Conservation (phyloP, 2,113 vertebrate species). For the Nettapus auritus region DNA sequence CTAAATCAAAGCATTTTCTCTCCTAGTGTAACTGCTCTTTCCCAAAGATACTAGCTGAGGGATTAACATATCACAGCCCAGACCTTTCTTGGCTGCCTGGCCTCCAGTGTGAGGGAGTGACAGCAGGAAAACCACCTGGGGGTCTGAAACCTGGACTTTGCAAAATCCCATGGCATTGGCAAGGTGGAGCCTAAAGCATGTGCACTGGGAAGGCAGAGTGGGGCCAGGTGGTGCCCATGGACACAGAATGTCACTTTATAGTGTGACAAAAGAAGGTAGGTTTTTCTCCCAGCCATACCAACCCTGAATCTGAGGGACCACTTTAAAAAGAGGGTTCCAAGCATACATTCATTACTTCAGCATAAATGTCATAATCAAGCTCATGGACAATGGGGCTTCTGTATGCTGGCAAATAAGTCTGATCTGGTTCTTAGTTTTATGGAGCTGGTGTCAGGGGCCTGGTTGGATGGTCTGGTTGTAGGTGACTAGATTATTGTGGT, state of each 20-base stretch:
- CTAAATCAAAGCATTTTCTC: neutral
- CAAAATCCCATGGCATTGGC: neutral
- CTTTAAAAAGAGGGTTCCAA: neutral
- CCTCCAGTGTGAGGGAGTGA: neutral
- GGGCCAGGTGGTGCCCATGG: neutral
- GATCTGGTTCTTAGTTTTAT: neutral
- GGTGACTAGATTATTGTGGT: neutral
- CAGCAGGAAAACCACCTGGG: neutral
- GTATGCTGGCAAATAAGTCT: neutral
- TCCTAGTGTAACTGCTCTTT: neutral
- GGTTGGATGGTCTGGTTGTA: neutral
- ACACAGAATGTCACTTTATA: neutral
- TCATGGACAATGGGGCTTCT: neutral
- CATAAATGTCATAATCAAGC: neutral
- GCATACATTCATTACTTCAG: neutral
- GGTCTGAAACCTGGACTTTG: neutral
- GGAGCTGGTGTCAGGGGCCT: neutral
- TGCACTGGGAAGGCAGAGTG: neutral
- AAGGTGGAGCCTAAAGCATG: neutral
- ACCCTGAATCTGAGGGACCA: neutral
- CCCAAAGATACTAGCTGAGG: neutral
- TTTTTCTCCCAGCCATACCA: neutral
- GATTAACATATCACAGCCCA: neutral
- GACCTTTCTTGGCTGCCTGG: neutral
- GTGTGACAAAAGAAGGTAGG: neutral